These are phyloP conservation scores for Xiphias gladius DNA, from an alignment of 2,113 vertebrate species.

Conservation along the genomic window DNA sequence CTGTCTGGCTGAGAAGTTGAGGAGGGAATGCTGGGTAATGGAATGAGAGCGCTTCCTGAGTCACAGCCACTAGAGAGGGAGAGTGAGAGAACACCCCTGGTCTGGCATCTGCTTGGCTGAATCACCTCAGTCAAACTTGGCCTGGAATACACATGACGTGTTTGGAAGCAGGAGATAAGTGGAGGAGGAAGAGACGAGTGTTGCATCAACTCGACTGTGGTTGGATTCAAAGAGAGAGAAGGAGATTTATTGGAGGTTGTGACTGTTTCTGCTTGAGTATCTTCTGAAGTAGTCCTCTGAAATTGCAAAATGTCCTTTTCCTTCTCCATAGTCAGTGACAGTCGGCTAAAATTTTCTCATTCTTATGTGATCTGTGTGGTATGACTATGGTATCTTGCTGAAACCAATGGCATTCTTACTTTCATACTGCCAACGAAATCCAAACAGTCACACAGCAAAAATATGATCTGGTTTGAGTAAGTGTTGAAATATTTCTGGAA, in stretches of 20 bases:
- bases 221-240: constrained; percentile 24
- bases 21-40: constrained; percentile 76
- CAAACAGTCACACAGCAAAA: constrained; percentile 67
- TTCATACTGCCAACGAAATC: constrained; percentile 71
- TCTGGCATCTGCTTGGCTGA: constrained; percentile 70
- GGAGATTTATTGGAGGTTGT: constrained; percentile 35
- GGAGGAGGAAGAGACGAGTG: constrained; percentile 49
- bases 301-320: constrained; percentile 28
- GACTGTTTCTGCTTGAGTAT: constrained; percentile 5
- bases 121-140: constrained; percentile 69
- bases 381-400: constrained; percentile 65
- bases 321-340: constrained; percentile 17
- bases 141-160: constrained; percentile 40
- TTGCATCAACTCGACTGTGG: constrained; percentile 57
- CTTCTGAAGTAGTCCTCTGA: constrained; percentile 22
- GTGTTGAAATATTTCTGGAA: constrained; percentile 81
- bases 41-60: constrained; percentile 72
- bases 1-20: constrained; percentile 66
- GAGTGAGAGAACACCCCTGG: constrained; percentile 60
- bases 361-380: constrained; percentile 71
- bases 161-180: constrained; percentile 59
- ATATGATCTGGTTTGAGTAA: constrained; percentile 79
- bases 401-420: constrained; percentile 73
- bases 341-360: constrained; percentile 56
- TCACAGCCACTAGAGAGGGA: constrained; percentile 67